Percentiles rank a stretch among this genome's conserved stretches.
Conservation (phyloP, 2,888 invertebrate species). For the Drymonia ruficornis region DNA sequence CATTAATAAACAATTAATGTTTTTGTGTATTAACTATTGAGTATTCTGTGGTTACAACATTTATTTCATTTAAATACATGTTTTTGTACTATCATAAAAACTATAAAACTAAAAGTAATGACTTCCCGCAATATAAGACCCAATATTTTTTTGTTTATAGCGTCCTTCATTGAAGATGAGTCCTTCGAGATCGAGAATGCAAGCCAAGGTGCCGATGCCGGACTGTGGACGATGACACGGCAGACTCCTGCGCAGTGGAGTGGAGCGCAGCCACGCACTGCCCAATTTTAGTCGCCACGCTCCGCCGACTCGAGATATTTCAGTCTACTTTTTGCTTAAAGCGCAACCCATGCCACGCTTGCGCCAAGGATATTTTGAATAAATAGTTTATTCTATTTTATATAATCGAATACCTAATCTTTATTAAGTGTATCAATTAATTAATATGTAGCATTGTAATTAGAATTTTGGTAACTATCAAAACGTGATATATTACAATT, state of each 20-base stretch:
- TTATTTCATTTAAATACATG: background rate
- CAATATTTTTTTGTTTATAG: background rate
- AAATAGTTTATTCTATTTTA: conserved; percentile 15
- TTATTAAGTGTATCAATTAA: conserved; percentile 1
- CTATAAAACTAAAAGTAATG: background rate
- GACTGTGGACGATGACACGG: conserved; percentile 57
- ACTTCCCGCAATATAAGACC: background rate
- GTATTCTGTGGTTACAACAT: background rate
- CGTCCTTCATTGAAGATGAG: background rate
- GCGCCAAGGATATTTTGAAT: conserved; percentile 24
- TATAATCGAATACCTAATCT: background rate
- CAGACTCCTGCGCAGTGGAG: conserved; percentile 62
- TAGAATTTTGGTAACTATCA: background rate
- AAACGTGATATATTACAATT: too few species aligned
- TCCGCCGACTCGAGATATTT: conserved; percentile 60
- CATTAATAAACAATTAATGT: conserved; percentile 21
- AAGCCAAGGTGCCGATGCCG: background rate
- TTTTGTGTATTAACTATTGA: conserved; percentile 2
- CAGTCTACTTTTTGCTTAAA: conserved; percentile 51
- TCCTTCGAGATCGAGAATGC: background rate
- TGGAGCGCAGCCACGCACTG: conserved; percentile 58
- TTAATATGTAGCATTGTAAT: background rate
- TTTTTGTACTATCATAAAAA: background rate
- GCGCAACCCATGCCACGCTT: conserved; percentile 26
- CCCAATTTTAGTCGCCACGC: conserved; percentile 59